These are phyloP conservation scores for Heteronetta atricapilla DNA, from an alignment of 2,113 vertebrate species.

Conservation along the genomic window DNA sequence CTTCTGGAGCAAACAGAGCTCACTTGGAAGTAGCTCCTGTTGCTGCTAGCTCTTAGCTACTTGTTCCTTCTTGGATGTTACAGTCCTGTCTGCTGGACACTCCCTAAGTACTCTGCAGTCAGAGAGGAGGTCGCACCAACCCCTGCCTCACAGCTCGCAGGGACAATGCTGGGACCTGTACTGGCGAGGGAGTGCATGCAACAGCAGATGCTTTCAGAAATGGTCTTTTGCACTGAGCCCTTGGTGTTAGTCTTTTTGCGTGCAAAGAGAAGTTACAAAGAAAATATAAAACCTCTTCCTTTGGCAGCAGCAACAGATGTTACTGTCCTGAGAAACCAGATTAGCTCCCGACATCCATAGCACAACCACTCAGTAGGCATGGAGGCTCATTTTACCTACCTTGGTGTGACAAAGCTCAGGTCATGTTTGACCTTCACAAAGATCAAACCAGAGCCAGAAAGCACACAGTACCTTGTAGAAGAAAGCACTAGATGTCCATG, in stretches of 20 bases:
- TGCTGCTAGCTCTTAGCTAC: background rate
- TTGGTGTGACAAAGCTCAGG: background rate
- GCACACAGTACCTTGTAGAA: background rate
- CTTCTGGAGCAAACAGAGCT: background rate
- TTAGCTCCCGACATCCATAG: background rate
- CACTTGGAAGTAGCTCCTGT: fast-evolving
- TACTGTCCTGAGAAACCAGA: background rate
- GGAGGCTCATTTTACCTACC: background rate
- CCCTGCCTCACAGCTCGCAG: background rate
- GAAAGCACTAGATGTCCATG: background rate
- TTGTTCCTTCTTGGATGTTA: background rate
- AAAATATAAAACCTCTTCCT: background rate
- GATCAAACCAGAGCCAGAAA: background rate
- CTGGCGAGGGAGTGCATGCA: fast-evolving
- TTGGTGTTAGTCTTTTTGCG: background rate
- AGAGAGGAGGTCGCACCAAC: background rate
- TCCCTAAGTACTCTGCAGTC: fast-evolving
- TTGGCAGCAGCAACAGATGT: fast-evolving
- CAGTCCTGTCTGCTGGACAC: background rate
- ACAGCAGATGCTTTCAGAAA: background rate
- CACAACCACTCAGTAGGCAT: fast-evolving
- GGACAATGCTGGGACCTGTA: background rate
- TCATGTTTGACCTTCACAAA: fast-evolving
- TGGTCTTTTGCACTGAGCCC: background rate
- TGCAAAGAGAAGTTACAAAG: background rate